Evolutionary conservation across 2,888 invertebrate genomes (phyloP).

Genomic region (Bruchidius siliquastri): DNA sequence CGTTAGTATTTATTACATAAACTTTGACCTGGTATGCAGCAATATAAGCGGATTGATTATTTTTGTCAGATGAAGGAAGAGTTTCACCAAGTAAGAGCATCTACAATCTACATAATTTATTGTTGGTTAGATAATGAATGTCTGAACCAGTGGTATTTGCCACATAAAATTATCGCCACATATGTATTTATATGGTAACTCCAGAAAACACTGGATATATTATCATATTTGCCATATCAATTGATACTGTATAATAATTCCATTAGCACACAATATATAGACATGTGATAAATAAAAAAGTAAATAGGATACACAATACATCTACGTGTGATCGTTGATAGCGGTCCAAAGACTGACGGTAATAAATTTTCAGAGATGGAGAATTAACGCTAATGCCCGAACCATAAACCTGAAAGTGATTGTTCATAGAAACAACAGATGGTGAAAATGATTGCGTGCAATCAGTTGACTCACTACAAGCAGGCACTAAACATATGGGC

Average conservation of each 20-base stretch:
- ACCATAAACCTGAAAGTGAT: not conserved
- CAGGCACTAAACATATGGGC: too few species aligned
- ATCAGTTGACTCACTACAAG: too few species aligned
- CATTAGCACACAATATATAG: not conserved
- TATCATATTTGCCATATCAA: not conserved
- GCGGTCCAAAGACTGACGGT: not conserved
- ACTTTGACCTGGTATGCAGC: too few species aligned
- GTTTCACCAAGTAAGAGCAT: too few species aligned
- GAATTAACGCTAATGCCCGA: too few species aligned
- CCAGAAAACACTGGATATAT: not conserved
- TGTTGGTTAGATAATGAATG: too few species aligned
- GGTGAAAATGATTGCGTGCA: not conserved
- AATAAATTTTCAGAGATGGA: not conserved
- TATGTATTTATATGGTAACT: not conserved
- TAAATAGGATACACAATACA: not conserved
- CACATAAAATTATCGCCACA: not conserved
- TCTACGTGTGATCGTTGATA: not conserved
- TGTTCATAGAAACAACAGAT: not conserved
- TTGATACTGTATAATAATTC: not conserved
- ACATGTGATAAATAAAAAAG: not conserved
- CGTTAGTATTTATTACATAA: too few species aligned
- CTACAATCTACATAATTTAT: too few species aligned
- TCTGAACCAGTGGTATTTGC: too few species aligned
- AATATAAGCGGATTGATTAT: too few species aligned
- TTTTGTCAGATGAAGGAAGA: too few species aligned